phyloP scores from a whole-genome alignment of 2,797 vertebrate genomes.

The Bovichtus variegatus region DNA sequence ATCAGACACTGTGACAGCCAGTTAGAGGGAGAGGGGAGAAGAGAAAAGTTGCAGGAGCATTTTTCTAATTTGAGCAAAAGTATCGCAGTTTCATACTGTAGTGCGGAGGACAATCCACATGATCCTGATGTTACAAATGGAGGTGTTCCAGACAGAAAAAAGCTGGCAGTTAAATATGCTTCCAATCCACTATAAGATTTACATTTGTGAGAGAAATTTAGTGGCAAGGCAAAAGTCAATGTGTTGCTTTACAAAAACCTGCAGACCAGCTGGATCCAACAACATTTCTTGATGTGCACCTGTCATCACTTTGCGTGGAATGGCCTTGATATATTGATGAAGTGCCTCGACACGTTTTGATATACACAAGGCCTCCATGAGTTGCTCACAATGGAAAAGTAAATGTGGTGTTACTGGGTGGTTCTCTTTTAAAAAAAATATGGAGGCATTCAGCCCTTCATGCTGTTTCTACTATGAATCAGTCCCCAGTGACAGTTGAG shows the following conservation, averaged over 20 bases:
- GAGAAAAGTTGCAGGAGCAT: neutral
- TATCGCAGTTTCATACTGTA: neutral
- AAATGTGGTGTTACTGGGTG: slow-evolving; percentile 36
- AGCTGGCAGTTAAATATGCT: neutral
- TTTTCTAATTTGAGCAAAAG: neutral
- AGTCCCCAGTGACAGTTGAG: slow-evolving; percentile 1
- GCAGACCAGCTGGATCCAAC: slow-evolving; percentile 52
- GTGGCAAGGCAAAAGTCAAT: slow-evolving; percentile 9
- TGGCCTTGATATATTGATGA: slow-evolving; percentile 46
- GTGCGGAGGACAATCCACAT: neutral
- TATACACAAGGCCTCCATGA: slow-evolving; percentile 30
- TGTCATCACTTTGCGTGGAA: slow-evolving; percentile 52
- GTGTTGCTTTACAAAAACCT: slow-evolving; percentile 49
- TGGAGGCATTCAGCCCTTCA: slow-evolving; percentile 14
- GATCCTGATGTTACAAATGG: neutral
- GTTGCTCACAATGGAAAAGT: slow-evolving; percentile 26
- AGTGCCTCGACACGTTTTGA: slow-evolving; percentile 50
- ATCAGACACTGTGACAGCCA: slow-evolving; percentile 10
- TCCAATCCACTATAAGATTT: neutral
- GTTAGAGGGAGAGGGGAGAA: neutral
- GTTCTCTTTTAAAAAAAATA: slow-evolving; percentile 35
- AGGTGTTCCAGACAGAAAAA: neutral
- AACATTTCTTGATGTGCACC: slow-evolving; percentile 55
- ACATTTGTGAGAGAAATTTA: neutral
- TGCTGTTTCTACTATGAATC: slow-evolving; percentile 11